Conservation (phyloP, 2,888 invertebrate species). For the Diplazon laetatorius region DNA sequence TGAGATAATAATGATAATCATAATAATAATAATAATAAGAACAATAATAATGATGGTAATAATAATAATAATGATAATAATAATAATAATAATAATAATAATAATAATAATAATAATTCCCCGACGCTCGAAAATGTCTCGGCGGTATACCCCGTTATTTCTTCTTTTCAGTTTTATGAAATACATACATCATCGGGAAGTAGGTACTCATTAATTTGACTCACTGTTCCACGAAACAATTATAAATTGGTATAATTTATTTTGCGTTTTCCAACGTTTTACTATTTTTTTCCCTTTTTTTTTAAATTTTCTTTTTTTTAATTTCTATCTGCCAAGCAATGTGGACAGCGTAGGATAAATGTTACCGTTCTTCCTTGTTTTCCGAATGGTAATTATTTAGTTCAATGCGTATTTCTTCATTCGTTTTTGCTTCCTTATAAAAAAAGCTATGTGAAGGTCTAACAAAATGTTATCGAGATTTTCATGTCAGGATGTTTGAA, state of each 20-base stretch:
- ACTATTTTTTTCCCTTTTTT: background rate
- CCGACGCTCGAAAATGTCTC: conserved; percentile 29
- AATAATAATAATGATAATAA: conserved; percentile 48
- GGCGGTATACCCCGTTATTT: conserved; percentile 15
- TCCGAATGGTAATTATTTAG: background rate
- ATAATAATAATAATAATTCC: conserved; percentile 43
- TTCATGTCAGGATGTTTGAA: too few species aligned
- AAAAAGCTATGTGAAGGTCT: too few species aligned
- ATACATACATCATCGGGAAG: conserved; percentile 9
- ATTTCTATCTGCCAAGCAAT: background rate
- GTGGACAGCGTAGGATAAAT: too few species aligned
- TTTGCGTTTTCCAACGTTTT: background rate
- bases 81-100: conserved; percentile 46
- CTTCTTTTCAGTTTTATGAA: conserved; percentile 21
- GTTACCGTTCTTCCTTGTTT: too few species aligned
- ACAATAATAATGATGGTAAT: too few species aligned
- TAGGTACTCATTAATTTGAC: conserved; percentile 7
- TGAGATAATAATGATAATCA: conserved; percentile 24
- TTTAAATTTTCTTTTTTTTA: background rate
- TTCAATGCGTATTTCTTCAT: background rate
- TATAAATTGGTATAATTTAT: background rate
- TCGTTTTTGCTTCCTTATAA: too few species aligned
- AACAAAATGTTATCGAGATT: too few species aligned
- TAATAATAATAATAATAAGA: too few species aligned
- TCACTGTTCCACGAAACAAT: background rate